Evolutionary conservation across 2,797 vertebrate species (phyloP).

Genomic region (Sparus aurata): DNA sequence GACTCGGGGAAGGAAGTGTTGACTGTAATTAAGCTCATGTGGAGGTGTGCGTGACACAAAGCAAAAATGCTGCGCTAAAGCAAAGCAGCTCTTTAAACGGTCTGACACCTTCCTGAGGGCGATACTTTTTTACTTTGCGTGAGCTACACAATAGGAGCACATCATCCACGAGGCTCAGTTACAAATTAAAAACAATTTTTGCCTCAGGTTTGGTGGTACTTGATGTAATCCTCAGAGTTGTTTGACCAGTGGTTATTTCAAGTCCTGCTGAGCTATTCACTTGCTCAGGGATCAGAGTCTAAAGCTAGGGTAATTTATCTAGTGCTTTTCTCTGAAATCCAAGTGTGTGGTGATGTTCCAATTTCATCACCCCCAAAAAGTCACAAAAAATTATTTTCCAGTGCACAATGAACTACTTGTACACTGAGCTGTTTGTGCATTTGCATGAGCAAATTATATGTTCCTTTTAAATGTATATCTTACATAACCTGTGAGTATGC

Average conservation of each 20-base stretch:
- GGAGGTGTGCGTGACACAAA: slow-evolving; percentile 42
- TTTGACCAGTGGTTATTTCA: slow-evolving; percentile 60
- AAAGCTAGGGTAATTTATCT: slow-evolving; percentile 40
- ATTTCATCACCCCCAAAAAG: slow-evolving; percentile 22
- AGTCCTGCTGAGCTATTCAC: slow-evolving; percentile 46
- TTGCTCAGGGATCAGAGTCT: slow-evolving; percentile 36
- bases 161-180: slow-evolving; percentile 33
- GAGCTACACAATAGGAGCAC: slow-evolving; percentile 33
- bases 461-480: slow-evolving; percentile 25
- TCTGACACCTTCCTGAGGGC: slow-evolving; percentile 39
- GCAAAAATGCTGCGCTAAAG: slow-evolving; percentile 30
- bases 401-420: neutral
- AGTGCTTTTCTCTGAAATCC: slow-evolving; percentile 33
- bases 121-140: slow-evolving; percentile 35
- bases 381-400: neutral
- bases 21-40: slow-evolving; percentile 54
- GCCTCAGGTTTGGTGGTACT: slow-evolving; percentile 25
- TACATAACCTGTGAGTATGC: neutral
- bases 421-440: slow-evolving; percentile 8
- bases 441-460: neutral
- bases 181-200: slow-evolving; percentile 41
- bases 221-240: slow-evolving; percentile 46
- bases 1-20: slow-evolving; percentile 40
- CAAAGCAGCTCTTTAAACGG: slow-evolving; percentile 39
- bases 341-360: slow-evolving; percentile 10